Evolutionary conservation across 1,140 invertebrate species (phyloP).

Genomic region (Delia radicum): DNA sequence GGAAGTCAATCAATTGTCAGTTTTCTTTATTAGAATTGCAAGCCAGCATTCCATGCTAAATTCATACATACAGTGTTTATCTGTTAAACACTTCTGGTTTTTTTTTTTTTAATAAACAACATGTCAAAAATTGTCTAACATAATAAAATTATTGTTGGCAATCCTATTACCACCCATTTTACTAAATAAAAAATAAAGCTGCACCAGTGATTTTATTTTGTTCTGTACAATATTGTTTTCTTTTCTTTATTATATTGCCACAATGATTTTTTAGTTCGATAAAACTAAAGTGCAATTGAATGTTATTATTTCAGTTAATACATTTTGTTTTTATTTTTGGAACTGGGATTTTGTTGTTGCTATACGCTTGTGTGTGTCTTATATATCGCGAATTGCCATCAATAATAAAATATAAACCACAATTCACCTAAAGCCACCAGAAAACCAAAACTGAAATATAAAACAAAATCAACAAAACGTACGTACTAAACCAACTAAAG

Average conservation of each 20-base stretch:
- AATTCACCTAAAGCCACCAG: slow-evolving; percentile 24
- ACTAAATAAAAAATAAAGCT: background rate
- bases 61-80: too few relatives aligned
- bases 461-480: background rate
- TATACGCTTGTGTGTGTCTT: background rate
- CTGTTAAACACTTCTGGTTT: too few relatives aligned
- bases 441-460: background rate
- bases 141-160: background rate
- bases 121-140: too few relatives aligned
- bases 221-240: background rate
- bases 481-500: background rate
- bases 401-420: slow-evolving; percentile 32
- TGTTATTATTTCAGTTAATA: slow-evolving; percentile 33
- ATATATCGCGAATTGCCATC: slow-evolving; percentile 30
- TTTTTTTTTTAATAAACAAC: too few relatives aligned
- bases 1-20: too few relatives aligned
- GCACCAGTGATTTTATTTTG: background rate
- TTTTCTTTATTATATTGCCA: background rate
- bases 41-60: too few relatives aligned
- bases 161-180: background rate
- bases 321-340: too few relatives aligned
- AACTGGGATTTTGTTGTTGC: slow-evolving; percentile 30
- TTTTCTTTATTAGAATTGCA: too few relatives aligned
- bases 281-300: slow-evolving; percentile 44
- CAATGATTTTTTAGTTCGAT: slow-evolving; percentile 16